Evolutionary conservation across 1,140 invertebrate genomes (phyloP), one percentile per base, ranked within the genome.

Genomic region (Drosophila pectinifera): DNA sequence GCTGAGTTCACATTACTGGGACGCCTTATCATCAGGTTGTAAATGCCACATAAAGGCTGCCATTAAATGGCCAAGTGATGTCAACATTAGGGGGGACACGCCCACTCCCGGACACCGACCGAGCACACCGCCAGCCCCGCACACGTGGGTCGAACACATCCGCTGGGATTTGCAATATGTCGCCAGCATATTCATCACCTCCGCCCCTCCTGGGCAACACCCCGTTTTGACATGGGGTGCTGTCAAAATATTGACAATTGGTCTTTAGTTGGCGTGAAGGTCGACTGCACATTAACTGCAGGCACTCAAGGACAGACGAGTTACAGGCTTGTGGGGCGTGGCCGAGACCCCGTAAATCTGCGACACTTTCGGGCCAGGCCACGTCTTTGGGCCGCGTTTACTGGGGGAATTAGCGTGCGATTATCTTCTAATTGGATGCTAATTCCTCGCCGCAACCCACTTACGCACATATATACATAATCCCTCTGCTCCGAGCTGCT

Each of bases 221-320:
- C 43, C 11, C 20, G 8, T 58, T 28, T 26, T 45, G 26, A 38
- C 49, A 53, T 43, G 65, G 43, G n/a, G 38, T n/a, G 68, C 80
- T 88, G 83, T 88, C 84, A 88, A 80, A 88, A 89, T 88, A 89
- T 88, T 88, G 84, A 88, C 84, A 88, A 74, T 63, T 41, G 67
- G 55, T 80, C 79, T 80, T 89, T 89, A 83, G 84, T 88, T 79
- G 81, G 70, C 58, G 48, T 64, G 61, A 86, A 89, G 83, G 83
- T 86, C 84, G 70, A 86, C 54, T 86, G 83, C 75, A 83, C 78
- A 85, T 85, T 88, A 85, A 78, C 49, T 85, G 82, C 83, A 88
- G 64, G 78, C 78, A 43, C 45, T 56, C 57, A 55, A 42, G 67
- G 54, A 46, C 56, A 54, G 36, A 20, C 42, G 8, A 6, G 54